A percentile compares a stretch with the other conserved stretches of the same genome.
Conservation (phyloP, 2,113 vertebrate genomes). For the Microtus richardsoni region DNA sequence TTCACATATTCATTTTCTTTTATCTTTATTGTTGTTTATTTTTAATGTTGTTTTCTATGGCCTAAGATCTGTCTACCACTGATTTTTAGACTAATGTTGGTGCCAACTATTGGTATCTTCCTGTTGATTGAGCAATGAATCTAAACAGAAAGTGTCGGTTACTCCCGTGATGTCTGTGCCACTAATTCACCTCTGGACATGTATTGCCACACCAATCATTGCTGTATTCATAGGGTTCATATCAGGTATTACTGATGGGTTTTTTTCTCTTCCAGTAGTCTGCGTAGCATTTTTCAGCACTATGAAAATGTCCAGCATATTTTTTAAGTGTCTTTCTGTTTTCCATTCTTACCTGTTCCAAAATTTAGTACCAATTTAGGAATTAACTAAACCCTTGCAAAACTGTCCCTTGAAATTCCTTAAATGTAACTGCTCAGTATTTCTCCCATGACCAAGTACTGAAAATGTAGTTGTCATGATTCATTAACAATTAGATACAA, state of each 20-base stretch:
- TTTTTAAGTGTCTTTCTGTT: not conserved
- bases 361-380: not conserved
- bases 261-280: not conserved
- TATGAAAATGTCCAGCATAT: too few species aligned
- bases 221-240: not conserved
- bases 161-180: not conserved
- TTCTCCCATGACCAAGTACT: fast-evolving
- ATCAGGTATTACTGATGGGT: too few species aligned
- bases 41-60: not conserved
- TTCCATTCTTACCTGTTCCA: not conserved
- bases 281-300: not conserved
- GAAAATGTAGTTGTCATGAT: not conserved
- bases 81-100: not conserved
- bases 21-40: not conserved
- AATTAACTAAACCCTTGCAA: not conserved
- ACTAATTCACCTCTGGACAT: not conserved
- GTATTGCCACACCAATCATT: not conserved
- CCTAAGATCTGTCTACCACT: not conserved
- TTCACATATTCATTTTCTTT: not conserved
- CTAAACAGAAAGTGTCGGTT: not conserved
- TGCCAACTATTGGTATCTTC: not conserved
- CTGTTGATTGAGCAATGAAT: not conserved
- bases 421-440: not conserved
- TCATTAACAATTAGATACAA: not conserved
- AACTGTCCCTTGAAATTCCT: not conserved